These are phyloP conservation scores for Amniataba percoides DNA, from an alignment of 2,797 vertebrate genomes.

Conservation along the genomic window DNA sequence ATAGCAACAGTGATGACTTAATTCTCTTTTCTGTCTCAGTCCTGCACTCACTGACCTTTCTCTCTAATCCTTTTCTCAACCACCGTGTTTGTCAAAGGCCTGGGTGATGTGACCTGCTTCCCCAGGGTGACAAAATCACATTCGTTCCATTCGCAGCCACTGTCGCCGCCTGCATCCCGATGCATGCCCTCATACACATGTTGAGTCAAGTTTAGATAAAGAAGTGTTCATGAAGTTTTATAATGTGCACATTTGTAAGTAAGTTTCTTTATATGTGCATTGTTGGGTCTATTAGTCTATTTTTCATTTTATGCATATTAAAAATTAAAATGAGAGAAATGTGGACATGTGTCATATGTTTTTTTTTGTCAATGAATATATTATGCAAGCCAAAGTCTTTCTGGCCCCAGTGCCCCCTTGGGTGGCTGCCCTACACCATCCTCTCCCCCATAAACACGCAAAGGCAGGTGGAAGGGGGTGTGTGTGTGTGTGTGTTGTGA, in stretches of 20 bases:
- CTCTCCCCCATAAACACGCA: constrained; percentile 47
- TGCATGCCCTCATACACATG: constrained; percentile 13
- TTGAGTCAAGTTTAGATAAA: constrained; percentile 15
- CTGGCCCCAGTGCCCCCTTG: constrained; percentile 22
- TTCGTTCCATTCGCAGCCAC: constrained; percentile 48
- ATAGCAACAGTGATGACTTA: constrained; percentile 71
- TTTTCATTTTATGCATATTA: background rate
- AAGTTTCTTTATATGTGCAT: no score
- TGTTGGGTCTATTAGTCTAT: no score
- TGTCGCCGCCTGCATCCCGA: constrained; percentile 30
- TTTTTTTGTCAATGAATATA: constrained; percentile 26
- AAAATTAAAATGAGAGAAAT: constrained; percentile 11
- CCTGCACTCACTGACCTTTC: constrained; percentile 75
- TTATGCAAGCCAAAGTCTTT: constrained; percentile 29
- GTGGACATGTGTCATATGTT: constrained; percentile 3
- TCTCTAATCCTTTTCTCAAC: constrained; percentile 69
- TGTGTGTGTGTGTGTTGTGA: constrained; percentile 16
- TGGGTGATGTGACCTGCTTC: constrained; percentile 56
- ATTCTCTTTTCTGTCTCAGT: constrained; percentile 74
- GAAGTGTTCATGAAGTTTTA: background rate
- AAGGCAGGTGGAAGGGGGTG: constrained; percentile 30
- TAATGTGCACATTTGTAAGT: background rate
- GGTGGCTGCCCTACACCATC: constrained; percentile 36
- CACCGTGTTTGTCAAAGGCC: constrained; percentile 73
- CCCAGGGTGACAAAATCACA: constrained; percentile 70